Conservation (phyloP, 2,113 vertebrate species). For the Melanerpes formicivorus region DNA sequence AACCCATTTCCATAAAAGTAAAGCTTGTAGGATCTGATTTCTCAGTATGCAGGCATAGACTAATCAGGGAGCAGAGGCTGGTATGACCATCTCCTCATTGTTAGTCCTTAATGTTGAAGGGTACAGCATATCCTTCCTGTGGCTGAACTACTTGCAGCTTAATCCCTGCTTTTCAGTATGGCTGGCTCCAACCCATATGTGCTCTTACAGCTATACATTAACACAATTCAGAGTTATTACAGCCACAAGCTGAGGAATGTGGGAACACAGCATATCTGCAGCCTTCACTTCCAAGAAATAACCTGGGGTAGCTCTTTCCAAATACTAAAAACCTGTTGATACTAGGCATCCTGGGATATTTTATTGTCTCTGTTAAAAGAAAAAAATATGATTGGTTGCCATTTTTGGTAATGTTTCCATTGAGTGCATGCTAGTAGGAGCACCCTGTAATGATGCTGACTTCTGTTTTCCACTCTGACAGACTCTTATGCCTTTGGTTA, state of each 20-base stretch:
- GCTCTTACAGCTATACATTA: not conserved
- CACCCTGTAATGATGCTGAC: not conserved
- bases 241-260: slow-evolving; percentile 56
- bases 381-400: not conserved
- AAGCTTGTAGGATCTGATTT: not conserved
- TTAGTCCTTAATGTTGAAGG: not conserved
- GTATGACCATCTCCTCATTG: not conserved
- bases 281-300: slow-evolving; percentile 55
- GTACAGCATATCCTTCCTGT: not conserved
- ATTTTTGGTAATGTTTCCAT: not conserved
- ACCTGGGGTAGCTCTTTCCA: slow-evolving; percentile 22
- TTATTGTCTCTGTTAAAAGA: slow-evolving; percentile 12
- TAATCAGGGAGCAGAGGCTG: not conserved
- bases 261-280: slow-evolving; percentile 40
- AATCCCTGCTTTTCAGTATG: not conserved
- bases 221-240: slow-evolving; percentile 25
- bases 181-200: not conserved
- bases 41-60: not conserved
- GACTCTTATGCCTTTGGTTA: slow-evolving; percentile 16
- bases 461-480: not conserved
- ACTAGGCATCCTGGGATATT: slow-evolving; percentile 2
- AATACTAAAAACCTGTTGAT: not conserved
- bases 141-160: not conserved
- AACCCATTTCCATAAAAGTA: not conserved
- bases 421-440: not conserved